These are phyloP conservation scores for Acrocyrtus sp. DNA, from an alignment of 2,888 invertebrate species.

Conservation along the genomic window DNA sequence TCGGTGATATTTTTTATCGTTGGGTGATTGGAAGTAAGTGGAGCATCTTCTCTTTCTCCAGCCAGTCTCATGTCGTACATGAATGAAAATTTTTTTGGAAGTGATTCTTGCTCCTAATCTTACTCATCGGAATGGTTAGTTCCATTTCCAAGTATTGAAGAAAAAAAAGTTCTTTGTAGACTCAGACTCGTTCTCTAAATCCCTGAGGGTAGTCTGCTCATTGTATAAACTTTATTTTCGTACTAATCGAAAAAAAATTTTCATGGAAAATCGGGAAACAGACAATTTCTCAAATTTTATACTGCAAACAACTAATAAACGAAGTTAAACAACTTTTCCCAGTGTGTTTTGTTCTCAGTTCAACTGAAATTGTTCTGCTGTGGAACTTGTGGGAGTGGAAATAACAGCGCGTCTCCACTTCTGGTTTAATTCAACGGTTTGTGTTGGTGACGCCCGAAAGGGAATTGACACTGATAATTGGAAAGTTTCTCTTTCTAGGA, in stretches of 20 bases:
- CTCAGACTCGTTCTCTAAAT: background rate
- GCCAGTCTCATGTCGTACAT: no score
- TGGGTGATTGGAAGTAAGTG: background rate
- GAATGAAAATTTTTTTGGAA: background rate
- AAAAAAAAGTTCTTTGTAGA: background rate
- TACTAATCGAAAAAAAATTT: no score
- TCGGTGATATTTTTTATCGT: no score
- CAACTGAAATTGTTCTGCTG: no score
- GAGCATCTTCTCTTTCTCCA: no score
- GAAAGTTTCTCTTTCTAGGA: constrained; percentile 13
- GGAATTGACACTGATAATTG: constrained; percentile 28
- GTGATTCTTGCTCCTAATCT: background rate
- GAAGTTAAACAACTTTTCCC: background rate
- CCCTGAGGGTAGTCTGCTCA: no score
- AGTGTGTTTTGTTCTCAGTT: background rate
- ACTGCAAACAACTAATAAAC: background rate
- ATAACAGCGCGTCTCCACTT: background rate
- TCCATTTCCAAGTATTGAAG: background rate
- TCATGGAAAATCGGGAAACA: no score
- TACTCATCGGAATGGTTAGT: no score
- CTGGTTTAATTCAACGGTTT: background rate
- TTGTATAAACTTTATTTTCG: no score
- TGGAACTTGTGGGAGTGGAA: no score
- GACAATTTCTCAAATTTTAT: background rate
- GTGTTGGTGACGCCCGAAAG: background rate